These are phyloP conservation scores for Zeugodacus cucurbitae DNA, from an alignment of 1,140 invertebrate genomes.

Conservation along the genomic window DNA sequence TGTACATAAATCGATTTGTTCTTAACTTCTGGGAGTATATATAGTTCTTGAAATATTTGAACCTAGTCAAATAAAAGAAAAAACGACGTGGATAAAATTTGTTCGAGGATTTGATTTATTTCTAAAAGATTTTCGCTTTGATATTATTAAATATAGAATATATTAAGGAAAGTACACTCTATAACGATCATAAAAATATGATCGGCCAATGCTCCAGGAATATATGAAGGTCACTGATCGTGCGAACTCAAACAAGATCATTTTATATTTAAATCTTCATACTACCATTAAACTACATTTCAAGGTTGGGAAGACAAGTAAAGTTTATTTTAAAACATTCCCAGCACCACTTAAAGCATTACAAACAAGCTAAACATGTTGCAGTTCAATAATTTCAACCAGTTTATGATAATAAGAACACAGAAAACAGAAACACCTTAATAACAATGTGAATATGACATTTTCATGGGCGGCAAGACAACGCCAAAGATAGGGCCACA, in stretches of 20 bases:
- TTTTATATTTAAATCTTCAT: neutral
- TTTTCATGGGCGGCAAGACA: neutral
- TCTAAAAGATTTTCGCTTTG: too few species aligned
- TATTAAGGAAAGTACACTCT: too few species aligned
- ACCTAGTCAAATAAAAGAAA: too few species aligned
- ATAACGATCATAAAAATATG: too few species aligned
- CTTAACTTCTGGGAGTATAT: too few species aligned
- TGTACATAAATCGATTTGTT: too few species aligned
- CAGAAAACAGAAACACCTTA: neutral
- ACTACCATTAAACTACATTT: neutral
- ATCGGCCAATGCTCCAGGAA: neutral
- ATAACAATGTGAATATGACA: neutral
- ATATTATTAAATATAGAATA: too few species aligned
- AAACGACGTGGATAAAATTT: too few species aligned
- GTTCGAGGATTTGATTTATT: too few species aligned
- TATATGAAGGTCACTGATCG: neutral
- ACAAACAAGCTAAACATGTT: neutral
- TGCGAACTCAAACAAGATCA: too few species aligned
- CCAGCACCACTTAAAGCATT: neutral
- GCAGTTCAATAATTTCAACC: neutral
- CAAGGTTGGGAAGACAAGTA: neutral
- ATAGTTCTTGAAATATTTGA: too few species aligned
- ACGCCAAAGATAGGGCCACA: too few species aligned
- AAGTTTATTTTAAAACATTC: neutral
- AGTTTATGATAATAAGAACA: constrained; percentile 17